Evolutionary conservation across 1,140 invertebrate genomes (phyloP), one percentile per base, ranked within the genome.

Genomic region (Sitodiplosis mosellana): DNA sequence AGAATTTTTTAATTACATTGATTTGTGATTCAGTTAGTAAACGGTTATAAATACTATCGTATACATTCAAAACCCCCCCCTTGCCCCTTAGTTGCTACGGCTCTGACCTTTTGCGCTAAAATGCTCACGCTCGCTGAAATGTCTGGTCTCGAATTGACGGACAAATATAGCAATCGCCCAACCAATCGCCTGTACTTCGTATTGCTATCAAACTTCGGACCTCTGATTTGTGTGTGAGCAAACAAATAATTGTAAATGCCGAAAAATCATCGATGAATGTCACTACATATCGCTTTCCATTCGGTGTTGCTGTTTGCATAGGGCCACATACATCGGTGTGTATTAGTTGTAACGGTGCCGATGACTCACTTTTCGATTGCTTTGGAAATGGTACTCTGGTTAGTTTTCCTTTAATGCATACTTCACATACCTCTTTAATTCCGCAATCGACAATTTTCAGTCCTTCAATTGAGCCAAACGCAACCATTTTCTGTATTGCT

Each of bases 291-390:
- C 53, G 53, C 0, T 54, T 17, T 1, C 60, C 57, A 14, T 55
- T 54, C n/a, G 63, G 17, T 1, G 64, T 68, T 14, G 43, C 44
- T 14, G 47, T 51, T 33, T 63, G 50, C 56, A 72, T 68, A 14
- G 66, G 64, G 1, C 67, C 67, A 49, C 64, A 65, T 0, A 67
- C 52, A 57, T 72, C 67, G 6, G 52, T 54, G 51, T 69, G 64
- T 33, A 70, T 60, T 14, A 67, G 33, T 45, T 69, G 61, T 38
- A 69, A 52, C 47, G 61, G 58, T 21, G 54, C 38, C 47, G 48
- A 51, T 0, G 50, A 52, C 18, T 51, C 52, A 36, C 19, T 53
- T 1, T 47, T 45, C 27, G 59, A 52, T 47, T 56, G 53, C n/a
- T 21, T 51, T 47, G 45, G 20, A 51, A 64, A 66, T 0, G 57